phyloP scores from a whole-genome alignment of 2,113 vertebrate species.

The Myiozetetes cayanensis region DNA sequence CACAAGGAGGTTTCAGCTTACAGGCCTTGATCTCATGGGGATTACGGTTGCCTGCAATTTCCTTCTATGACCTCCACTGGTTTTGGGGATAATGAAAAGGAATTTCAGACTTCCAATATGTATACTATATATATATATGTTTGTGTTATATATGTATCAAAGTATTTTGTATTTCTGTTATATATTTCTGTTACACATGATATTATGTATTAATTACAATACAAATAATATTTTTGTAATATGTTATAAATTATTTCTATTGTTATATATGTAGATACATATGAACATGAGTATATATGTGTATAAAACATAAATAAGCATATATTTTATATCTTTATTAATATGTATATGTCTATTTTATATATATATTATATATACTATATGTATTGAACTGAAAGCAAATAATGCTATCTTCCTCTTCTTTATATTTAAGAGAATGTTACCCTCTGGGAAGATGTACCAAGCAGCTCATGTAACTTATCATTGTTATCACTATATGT shows the following conservation, averaged over 20 bases:
- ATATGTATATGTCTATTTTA: neutral
- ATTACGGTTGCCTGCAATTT: slow-evolving; percentile 7
- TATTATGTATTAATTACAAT: neutral
- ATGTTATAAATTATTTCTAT: neutral
- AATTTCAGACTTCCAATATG: neutral
- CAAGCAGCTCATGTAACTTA: neutral
- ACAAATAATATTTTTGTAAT: neutral
- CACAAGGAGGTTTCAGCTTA: neutral
- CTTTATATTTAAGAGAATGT: neutral
- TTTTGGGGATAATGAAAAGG: neutral
- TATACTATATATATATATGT: neutral
- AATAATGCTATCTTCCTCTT: neutral
- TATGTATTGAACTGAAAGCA: neutral
- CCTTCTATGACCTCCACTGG: neutral
- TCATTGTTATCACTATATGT: neutral
- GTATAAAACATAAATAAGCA: neutral
- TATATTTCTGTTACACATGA: neutral
- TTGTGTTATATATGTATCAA: neutral
- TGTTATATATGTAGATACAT: neutral
- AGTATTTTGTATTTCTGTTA: neutral
- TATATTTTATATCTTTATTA: neutral
- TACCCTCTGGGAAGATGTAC: neutral
- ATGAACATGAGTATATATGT: neutral
- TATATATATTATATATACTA: neutral
- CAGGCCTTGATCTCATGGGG: neutral